These are phyloP conservation scores for Phataginus tricuspis DNA, from an alignment of 2,797 vertebrate genomes.

Conservation along the genomic window DNA sequence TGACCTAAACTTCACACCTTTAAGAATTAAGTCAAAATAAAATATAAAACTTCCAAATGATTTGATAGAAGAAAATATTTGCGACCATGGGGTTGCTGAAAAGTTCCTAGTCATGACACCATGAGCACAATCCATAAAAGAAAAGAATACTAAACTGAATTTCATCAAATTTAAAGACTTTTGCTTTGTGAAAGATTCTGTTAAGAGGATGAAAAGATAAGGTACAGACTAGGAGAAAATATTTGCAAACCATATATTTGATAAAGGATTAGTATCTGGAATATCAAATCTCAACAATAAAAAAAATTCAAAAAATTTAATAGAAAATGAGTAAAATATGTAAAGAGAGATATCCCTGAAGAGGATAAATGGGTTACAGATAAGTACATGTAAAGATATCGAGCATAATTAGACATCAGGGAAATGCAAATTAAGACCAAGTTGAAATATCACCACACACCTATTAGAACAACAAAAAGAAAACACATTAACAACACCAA, in stretches of 20 bases:
- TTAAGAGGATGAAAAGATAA: not conserved
- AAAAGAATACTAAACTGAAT: not conserved
- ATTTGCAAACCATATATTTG: not conserved
- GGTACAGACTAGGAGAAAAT: not conserved
- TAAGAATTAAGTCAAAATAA: slow-evolving; percentile 11
- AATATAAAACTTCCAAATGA: not conserved
- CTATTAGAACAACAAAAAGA: not conserved
- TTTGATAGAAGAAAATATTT: not conserved
- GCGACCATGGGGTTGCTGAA: not conserved
- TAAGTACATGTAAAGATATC: not conserved
- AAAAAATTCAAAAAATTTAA: not conserved
- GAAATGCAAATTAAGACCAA: not conserved
- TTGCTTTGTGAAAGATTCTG: not conserved
- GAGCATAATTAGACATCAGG: not conserved
- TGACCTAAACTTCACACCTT: not conserved
- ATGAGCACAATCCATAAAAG: not conserved
- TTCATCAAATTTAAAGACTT: not conserved
- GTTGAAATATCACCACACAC: not conserved
- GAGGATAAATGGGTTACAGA: not conserved
- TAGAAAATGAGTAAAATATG: not conserved
- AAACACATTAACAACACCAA: not conserved
- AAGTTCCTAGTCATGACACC: not conserved
- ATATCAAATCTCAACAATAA: not conserved
- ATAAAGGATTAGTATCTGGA: not conserved
- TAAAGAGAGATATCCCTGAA: not conserved